Percentiles rank a stretch among this genome's conserved stretches.
Evolutionary conservation across 2,113 vertebrate genomes (phyloP).

Genomic region (Ophthalmotilapia sp.): DNA sequence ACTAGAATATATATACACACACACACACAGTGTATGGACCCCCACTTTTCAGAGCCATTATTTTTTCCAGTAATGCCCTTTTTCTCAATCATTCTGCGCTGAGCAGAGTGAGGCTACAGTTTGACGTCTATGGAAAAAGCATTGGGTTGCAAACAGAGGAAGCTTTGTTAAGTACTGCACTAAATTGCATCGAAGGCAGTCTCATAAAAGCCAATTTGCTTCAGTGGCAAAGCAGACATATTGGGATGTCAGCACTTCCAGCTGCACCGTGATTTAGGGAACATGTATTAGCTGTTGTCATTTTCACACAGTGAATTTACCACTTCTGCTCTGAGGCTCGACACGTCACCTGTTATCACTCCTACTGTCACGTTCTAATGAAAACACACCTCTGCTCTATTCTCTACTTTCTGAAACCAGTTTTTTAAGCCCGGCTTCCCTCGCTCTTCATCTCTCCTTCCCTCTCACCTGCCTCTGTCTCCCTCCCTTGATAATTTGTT

Average conservation of each 20-base stretch:
- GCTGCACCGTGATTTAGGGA: slow-evolving; percentile 35
- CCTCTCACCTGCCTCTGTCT: neutral
- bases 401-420: neutral
- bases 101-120: slow-evolving; percentile 2
- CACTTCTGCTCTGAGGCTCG: neutral
- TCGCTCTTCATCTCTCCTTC: neutral
- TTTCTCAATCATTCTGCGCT: neutral
- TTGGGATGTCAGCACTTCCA: slow-evolving; percentile 58
- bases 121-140: slow-evolving; percentile 38
- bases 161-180: slow-evolving; percentile 63
- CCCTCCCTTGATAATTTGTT: slow-evolving; percentile 15
- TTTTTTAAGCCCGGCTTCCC: neutral
- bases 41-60: neutral
- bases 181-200: slow-evolving; percentile 54
- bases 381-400: neutral
- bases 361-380: neutral
- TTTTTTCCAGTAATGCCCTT: neutral
- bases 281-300: slow-evolving; percentile 33
- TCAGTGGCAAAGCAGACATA: slow-evolving; percentile 39
- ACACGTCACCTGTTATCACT: slow-evolving; percentile 13
- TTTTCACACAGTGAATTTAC: slow-evolving; percentile 15
- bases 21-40: neutral
- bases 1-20: neutral
- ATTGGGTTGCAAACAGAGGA: slow-evolving; percentile 52
- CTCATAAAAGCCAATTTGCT: slow-evolving; percentile 67